Evolutionary conservation across 2,113 vertebrate species (phyloP), one percentile per base, ranked within the genome.

Genomic region (Pluvialis apricaria): DNA sequence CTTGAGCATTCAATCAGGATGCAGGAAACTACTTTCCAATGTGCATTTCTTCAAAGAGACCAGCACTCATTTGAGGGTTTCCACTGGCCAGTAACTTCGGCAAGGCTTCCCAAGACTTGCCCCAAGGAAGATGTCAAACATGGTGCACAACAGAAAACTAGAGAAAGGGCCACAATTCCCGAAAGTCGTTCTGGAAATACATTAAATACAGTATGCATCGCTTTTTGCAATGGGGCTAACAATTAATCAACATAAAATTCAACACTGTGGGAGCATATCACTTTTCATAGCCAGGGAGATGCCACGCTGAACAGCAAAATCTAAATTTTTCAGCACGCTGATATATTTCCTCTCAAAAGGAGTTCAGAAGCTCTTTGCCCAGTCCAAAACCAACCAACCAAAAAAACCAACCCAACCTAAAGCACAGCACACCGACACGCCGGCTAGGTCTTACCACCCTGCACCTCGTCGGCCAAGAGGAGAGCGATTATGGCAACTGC

Each of bases 381-480:
- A 70, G 36, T 28, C 58, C 75, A 60, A 86, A 88, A 42, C 1
- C 15, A 80, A 29, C 2, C 47, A 62, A 61, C 29, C 10, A 49
- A 70, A 26, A 51, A 15, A 18, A 7, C 38, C 68, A 68, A 25
- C 31, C 24, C 44, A 71, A 40, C 13, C 54, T 64, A 26, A 17
- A 9, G 21, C 5, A 7, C 31, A 54, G 42, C 40, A 52, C 0
- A 1, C 22, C 2, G 3, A 47, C 34, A 8, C 4, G 40, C 12
- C 54, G 69, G 42, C 47, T 2, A 1, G 24, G 21, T 5, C 64
- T 68, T 36, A 90, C 29, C 26, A 14, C 11, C 3, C 28, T n/a
- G 38, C 34, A 54, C 29, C 61, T 47, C 2, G 3, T 10, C 1
- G 0, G 34, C 22, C 61, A 68, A 69, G 61, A 89, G 60, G 9